Evolutionary conservation across 1,140 invertebrate species (phyloP).

Genomic region (Acromyrmex heyeri): DNA sequence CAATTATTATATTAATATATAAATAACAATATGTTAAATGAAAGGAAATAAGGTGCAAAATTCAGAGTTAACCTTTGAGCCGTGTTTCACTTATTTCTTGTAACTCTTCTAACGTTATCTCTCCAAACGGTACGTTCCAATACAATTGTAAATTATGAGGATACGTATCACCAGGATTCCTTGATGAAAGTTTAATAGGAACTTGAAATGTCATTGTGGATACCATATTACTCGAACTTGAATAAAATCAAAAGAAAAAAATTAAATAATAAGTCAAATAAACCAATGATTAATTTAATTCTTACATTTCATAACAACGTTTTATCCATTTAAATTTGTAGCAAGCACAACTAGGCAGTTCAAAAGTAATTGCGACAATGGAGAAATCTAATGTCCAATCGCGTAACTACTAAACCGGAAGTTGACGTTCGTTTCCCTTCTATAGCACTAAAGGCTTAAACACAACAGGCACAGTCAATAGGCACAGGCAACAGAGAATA

Average conservation of each 20-base stretch:
- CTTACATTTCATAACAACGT: not conserved
- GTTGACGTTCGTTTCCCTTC: not conserved
- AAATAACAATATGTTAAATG: not conserved
- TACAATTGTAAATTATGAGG: slow-evolving; percentile 46
- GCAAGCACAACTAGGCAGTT: not conserved
- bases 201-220: not conserved
- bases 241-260: not conserved
- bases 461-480: too few species aligned
- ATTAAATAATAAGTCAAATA: not conserved
- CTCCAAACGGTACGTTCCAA: not conserved
- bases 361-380: not conserved
- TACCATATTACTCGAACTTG: not conserved
- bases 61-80: slow-evolving; percentile 49
- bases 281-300: not conserved
- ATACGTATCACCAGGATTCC: slow-evolving; percentile 16
- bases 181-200: not conserved
- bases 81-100: slow-evolving; percentile 31
- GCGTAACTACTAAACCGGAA: not conserved
- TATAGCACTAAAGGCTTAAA: too few species aligned
- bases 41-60: not conserved
- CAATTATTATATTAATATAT: not conserved
- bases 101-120: slow-evolving; percentile 3
- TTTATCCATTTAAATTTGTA: slow-evolving; percentile 18
- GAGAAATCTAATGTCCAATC: not conserved
- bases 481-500: too few species aligned